Evolutionary conservation across 2,797 vertebrate genomes (phyloP), one percentile per base, ranked within the genome.

Genomic region (Cuniculus paca): DNA sequence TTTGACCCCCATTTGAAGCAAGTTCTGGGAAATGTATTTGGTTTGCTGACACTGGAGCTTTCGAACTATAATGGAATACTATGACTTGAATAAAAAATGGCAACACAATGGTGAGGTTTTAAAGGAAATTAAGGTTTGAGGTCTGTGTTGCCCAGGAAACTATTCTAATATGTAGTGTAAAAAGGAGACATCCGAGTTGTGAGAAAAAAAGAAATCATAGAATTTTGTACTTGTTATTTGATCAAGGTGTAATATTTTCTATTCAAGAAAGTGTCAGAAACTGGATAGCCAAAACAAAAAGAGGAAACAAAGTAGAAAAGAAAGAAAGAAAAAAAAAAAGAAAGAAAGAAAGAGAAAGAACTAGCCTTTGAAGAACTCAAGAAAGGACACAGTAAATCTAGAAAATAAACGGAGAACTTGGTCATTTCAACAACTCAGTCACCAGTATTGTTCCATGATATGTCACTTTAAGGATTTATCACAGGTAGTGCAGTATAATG

Each of bases 401-500:
- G 39, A 20, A 83, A n/a, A 82, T 74, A 34, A 42, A 91, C 61
- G 87, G 87, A 54, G 28, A 54, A 88, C 3, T 52, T 72, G 52
- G 10, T 2, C 28, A 48, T 77, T 91, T 86, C 45, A 79, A 22
- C 42, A 89, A 84, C 6, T 61, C 78, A 81, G 75, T 88, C 34
- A 85, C 74, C 1, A 77, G 28, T 11, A 31, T 75, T 93, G 24
- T 90, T 87, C 70, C 54, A 14, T 79, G 14, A 80, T 70, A 2
- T 39, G 72, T 92, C 24, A 58, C 65, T 85, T 39, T 68, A 79
- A 95, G 36, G 26, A 45, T 82, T 90, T 80, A 45, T 93, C 82
- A 2, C 2, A 85, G 22, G 26, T n/a, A 22, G 90, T 79, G 90
- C 77, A 72, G 58, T 63, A 58, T 61, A 61, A 86, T 39, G 36